Base-by-base conservation (phyloP, 2,113 vertebrate genomes). In the Lynx canadensis region DNA sequence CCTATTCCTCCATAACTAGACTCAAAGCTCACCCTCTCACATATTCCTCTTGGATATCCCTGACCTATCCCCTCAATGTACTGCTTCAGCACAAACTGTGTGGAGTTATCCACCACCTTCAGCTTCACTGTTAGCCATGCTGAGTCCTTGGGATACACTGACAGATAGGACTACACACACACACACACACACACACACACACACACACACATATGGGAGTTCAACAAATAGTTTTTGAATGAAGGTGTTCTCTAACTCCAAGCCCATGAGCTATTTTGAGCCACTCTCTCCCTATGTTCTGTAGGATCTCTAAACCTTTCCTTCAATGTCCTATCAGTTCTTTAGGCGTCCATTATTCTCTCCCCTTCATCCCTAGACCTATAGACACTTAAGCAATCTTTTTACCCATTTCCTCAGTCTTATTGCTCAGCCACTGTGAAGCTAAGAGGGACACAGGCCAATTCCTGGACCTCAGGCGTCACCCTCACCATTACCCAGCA, bases 161-260 rank as follows among this genome's bases (percentile, higher is more conserved):
- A 81, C 23, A 36, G 18, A 71, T 9, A 82, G 9, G 25, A 79
- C 14, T 45, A 45, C 45, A 45, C 45, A 45, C 45, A 45, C 45
- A 41, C 41, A 41, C 41, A 41, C 41, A 45, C 41, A 45, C 41
- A 45, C 41, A 45, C 41, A 45, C 41, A 41, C 41, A 45, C 41
- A 45, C 45, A 45, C 45, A 45, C 45, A 45, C 7, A 41, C 41
- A 41, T 7, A 41, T 41, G 45, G 65, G 19, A 91, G 38, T 55
- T 92, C 94, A 95, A 60, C 33, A 86, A 85, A 55, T 80, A 81
- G 68, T 84, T 82, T 91, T 85, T 73, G 19, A 74, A 76, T 6
- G 4, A 68, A 69, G 29, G 23, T 31, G 15, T 27, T 81, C 60
- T 65, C 23, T 89, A 60, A 82, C 27, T 66, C 13, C 8, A 90